Evolutionary conservation across 2,888 invertebrate genomes (phyloP), one percentile per base, ranked within the genome.

Genomic region (Diabrotica balteata): DNA sequence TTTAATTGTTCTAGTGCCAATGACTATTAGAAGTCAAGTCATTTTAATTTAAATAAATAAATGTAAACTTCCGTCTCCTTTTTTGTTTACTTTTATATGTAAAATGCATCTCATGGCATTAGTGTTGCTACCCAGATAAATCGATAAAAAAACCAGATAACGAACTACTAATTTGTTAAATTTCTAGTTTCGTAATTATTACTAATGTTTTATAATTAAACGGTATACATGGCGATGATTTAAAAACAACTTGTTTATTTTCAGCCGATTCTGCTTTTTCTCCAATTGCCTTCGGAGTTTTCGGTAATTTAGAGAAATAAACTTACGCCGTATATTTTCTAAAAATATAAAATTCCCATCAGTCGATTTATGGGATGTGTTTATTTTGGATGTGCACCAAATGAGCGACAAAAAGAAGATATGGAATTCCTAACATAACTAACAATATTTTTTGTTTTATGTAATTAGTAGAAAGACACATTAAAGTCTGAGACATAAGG

Each of bases 291-390:
- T 45, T 57, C 17, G 9, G 8, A 11, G 55, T 44, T 44, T 57
- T 45, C 43, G 55, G 43, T 57, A 57, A 57, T 57, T 57, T 57
- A 17, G 17, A 45, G 45, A 45, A 57, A 57, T 17, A 57, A 57
- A 57, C 55, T 45, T n/a, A 45, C 43, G 7, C 44, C 11, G 42
- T n/a, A 10, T 43, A 22, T 55, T 55, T 60, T 52, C 60, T 60
- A 60, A 60, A 60, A 52, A 60, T 60, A 60, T 52, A 52, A 60
- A 60, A 60, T 60, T 60, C 52, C 52, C 52, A 52, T 60, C 60
- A 11, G 42, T 9, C 9, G 17, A 60, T 60, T 52, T 60, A 60
- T 52, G 45, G 44, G 8, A 17, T 45, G 43, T 60, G 52, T 50
- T 63, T 55, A 22, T 11, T 53, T 61, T 51, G 49, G 11, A 57